These are phyloP conservation scores for Chironomus striatipennis DNA, from an alignment of 1,140 invertebrate species.

Conservation along the genomic window DNA sequence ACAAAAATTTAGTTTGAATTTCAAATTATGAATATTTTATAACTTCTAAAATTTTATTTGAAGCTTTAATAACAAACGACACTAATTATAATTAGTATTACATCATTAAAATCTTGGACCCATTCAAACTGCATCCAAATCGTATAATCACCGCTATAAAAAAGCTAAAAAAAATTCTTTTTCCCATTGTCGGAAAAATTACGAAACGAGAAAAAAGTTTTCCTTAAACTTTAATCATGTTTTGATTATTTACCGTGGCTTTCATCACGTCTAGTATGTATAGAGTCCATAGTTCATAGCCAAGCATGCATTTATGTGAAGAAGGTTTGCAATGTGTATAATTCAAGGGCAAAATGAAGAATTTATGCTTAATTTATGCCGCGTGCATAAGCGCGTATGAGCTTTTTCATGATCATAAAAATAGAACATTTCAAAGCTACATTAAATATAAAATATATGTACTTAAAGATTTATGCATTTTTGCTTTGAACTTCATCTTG, in stretches of 20 bases:
- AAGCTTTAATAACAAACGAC: too few species aligned
- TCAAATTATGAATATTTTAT: too few species aligned
- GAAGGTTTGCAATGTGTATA: not conserved
- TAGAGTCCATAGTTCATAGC: not conserved
- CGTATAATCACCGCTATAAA: too few species aligned
- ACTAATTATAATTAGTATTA: too few species aligned
- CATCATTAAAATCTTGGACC: too few species aligned
- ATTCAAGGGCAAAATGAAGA: not conserved
- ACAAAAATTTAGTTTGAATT: too few species aligned
- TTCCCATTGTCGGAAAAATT: not conserved
- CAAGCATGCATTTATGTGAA: not conserved
- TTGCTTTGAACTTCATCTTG: not conserved
- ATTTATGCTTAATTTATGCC: not conserved
- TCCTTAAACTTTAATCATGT: not conserved
- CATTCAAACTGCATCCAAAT: too few species aligned
- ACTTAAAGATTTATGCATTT: not conserved
- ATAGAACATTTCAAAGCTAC: not conserved
- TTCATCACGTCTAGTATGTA: not conserved
- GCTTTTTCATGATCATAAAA: not conserved
- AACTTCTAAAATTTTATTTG: too few species aligned
- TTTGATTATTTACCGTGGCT: not conserved
- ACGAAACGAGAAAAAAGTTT: not conserved
- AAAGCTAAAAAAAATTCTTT: too few species aligned
- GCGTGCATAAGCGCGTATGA: not conserved
- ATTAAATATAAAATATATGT: too few species aligned